Base-by-base conservation (phyloP, 2,888 invertebrate species). In the Dorcus parallelipipedus region DNA sequence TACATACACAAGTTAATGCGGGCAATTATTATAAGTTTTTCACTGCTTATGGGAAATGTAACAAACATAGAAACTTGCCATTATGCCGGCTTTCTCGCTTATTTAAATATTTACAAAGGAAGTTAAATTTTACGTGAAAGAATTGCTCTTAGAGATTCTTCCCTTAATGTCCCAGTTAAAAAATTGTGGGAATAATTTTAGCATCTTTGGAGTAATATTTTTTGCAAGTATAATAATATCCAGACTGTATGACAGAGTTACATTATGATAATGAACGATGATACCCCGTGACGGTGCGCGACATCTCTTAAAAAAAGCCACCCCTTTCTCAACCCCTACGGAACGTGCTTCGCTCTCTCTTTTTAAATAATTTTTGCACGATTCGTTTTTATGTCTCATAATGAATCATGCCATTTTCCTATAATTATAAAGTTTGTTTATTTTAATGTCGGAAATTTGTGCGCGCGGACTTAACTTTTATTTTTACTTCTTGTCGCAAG, bases 201-300 rank as follows among this genome's bases (percentile, higher is more conserved):
- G 39, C 58, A 53, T 58, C 49, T 39, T 49, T 43, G 40, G 49
- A 49, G 49, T 26, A 49, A 40, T 26, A 53, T 58, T 59, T 52
- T 49, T 54, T 52, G 52, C n/a, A 51, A 52, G 59, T 55, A 59
- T 59, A 59, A 59, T 55, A 59, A 59, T 59, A 59, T 55, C 55
- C 41, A 52, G 52, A 53, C 50, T 52, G 58, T 49, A 54, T 49
- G 64, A 62, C 62, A 57, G 58, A 56, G 49, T 52, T 59, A 57
- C 67, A 69, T 69, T 69, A 69, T 69, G 69, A 64, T 69, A 69
- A 69, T 69, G 69, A 67, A 64, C 64, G 67, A 65, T 69, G 67
- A 68, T 68, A 67, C 65, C 64, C 64, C 64, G 69, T 69, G 66
- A 67, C 69, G 66, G 68, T 64, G 56, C 64, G 69, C 61, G 66